Base-by-base conservation (phyloP, 2,113 vertebrate species). In the Erpornis zantholeuca region DNA sequence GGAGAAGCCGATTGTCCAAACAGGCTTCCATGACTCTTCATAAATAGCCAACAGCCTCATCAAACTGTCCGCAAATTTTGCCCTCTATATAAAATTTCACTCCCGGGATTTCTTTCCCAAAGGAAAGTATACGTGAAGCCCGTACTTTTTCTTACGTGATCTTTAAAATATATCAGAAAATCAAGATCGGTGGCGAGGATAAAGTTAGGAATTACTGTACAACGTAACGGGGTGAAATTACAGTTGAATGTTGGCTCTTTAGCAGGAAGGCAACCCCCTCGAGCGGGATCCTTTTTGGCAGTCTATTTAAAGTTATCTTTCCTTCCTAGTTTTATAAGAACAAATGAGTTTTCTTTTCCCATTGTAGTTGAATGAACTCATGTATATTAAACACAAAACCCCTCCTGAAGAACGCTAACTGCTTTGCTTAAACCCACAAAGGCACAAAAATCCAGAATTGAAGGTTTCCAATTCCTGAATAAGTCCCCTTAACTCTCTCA, bases 331-430 rank as follows among this genome's bases (percentile, higher is more conserved):
- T 91, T 85, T 76, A 85, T 77, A 84, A 82, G 76, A 93, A 96
- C 86, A 85, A 95, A 93, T 78, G 63, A 72, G 71, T 80, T 91
- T 95, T 96, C 87, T 92, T 96, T 95, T 83, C 80, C 90, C 70
- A 81, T 89, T 95, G 93, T 95, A 86, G 82, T 25, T 90, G 93
- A 91, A 80, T 93, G 93, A 95, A 92, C 94, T 96, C 80, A 90
- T 89, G 91, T 95, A 96, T 96, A 85, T 97, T 95, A 96, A 95
- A 97, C 87, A 90, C 90, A 96, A 91, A 90, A 82, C 82, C 94
- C 61, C 69, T 95, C 82, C 78, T 63, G 92, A 96, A 93, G 92
- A 88, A 93, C 73, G 71, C 64, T 76, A 91, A 68, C 94, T 76
- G 86, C 85, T 88, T 82, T 90, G 86, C 72, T 81, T 72, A 96